A percentile compares a stretch with the other conserved stretches of the same genome.
Conservation (phyloP, 2,888 invertebrate species). For the Callyntrura guangdongensis region DNA sequence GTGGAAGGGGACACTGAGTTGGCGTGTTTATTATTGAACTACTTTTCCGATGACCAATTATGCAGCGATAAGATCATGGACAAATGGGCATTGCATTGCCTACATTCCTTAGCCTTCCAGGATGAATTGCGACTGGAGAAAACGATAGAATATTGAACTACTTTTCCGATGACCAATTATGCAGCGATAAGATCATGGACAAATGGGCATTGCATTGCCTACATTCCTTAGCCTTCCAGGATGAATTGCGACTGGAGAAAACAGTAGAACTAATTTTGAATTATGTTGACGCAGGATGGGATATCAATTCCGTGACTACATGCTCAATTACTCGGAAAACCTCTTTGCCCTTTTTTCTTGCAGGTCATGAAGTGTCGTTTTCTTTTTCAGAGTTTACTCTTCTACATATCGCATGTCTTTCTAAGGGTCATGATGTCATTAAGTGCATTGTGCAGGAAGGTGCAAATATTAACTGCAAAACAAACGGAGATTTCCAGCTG, state of each 20-base stretch:
- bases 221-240: not conserved
- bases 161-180: too few relatives aligned
- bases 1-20: slow-evolving; percentile 64
- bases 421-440: not conserved
- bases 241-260: not conserved
- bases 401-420: slow-evolving; percentile 61
- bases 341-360: too few relatives aligned
- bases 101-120: slow-evolving; percentile 50
- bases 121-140: slow-evolving; percentile 21
- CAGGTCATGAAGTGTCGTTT: too few relatives aligned
- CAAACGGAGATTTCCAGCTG: not conserved
- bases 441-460: slow-evolving; percentile 36
- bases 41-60: slow-evolving; percentile 46
- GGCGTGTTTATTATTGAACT: slow-evolving; percentile 26
- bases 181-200: not conserved
- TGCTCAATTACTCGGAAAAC: not conserved
- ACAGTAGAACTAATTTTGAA: slow-evolving; percentile 26
- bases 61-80: slow-evolving; percentile 26
- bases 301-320: slow-evolving; percentile 24
- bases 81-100: slow-evolving; percentile 57
- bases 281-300: slow-evolving; percentile 61
- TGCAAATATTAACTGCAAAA: slow-evolving; percentile 43
- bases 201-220: not conserved
- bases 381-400: slow-evolving; percentile 23
- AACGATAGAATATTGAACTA: too few relatives aligned